phyloP scores from a whole-genome alignment of 2,888 invertebrate genomes.

The Sinodicranocentrus sp. region DNA sequence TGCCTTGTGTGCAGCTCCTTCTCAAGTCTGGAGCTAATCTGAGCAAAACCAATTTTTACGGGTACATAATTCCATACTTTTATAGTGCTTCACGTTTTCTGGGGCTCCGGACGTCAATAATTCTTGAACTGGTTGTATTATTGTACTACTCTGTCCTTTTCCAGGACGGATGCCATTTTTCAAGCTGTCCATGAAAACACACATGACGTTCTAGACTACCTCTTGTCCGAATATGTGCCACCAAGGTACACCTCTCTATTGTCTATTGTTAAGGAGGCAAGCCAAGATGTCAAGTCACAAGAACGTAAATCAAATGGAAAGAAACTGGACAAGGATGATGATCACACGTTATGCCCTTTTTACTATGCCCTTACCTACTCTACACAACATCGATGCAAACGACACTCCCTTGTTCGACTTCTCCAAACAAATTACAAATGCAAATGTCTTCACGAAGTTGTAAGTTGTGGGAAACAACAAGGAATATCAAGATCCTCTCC shows the following conservation, averaged over 20 bases:
- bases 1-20: slow-evolving; percentile 66
- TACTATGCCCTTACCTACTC: slow-evolving; percentile 52
- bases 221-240: slow-evolving; percentile 32
- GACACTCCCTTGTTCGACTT: slow-evolving; percentile 45
- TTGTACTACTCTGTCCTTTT: slow-evolving; percentile 7
- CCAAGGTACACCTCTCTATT: slow-evolving; percentile 25
- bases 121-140: too few species aligned
- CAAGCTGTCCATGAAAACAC: slow-evolving; percentile 75
- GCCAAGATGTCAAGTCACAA: too few species aligned
- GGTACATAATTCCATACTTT: slow-evolving; percentile 61
- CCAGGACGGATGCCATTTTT: slow-evolving; percentile 74
- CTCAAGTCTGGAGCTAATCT: slow-evolving; percentile 69
- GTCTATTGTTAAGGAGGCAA: too few species aligned
- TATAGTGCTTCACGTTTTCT: background rate
- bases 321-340: slow-evolving; percentile 26
- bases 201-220: slow-evolving; percentile 70
- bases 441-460: slow-evolving; percentile 57
- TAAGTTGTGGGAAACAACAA: slow-evolving; percentile 29
- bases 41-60: slow-evolving; percentile 72
- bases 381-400: slow-evolving; percentile 34
- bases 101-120: too few species aligned
- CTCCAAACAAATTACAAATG: slow-evolving; percentile 59
- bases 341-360: slow-evolving; percentile 64
- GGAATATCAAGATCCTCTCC: background rate
- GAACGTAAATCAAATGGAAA: background rate